Evolutionary conservation across 2,113 vertebrate species (phyloP).

Genomic region (Brachypteracias leptosomus): DNA sequence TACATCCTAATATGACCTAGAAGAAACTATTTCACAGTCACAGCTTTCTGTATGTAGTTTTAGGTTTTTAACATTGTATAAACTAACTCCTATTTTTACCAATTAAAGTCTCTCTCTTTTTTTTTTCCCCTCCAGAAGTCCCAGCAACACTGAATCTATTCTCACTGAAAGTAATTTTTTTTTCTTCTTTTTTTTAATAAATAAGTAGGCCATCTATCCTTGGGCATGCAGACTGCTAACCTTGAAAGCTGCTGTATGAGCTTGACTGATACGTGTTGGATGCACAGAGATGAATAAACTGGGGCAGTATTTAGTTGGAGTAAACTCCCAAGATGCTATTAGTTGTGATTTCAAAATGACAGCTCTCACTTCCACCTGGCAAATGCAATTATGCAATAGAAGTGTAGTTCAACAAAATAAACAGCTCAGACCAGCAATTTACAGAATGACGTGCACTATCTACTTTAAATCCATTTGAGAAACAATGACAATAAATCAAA

Average conservation of each 20-base stretch:
- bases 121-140: neutral
- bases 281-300: neutral
- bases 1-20: conserved; percentile 26
- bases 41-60: neutral
- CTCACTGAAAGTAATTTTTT: neutral
- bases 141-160: neutral
- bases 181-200: neutral
- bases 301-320: neutral
- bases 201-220: conserved; percentile 8
- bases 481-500: neutral
- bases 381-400: conserved; percentile 11
- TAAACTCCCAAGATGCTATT: neutral
- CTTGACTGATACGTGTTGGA: neutral
- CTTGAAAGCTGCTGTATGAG: neutral
- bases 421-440: neutral
- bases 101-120: neutral
- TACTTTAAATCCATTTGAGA: neutral
- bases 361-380: conserved; percentile 6
- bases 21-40: neutral
- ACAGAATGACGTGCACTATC: neutral
- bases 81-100: neutral
- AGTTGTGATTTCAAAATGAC: conserved; percentile 14
- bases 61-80: neutral
- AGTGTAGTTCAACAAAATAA: neutral
- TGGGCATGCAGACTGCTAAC: neutral